These are phyloP conservation scores for Nemoura dubitans DNA, from an alignment of 2,888 invertebrate genomes.

Conservation along the genomic window DNA sequence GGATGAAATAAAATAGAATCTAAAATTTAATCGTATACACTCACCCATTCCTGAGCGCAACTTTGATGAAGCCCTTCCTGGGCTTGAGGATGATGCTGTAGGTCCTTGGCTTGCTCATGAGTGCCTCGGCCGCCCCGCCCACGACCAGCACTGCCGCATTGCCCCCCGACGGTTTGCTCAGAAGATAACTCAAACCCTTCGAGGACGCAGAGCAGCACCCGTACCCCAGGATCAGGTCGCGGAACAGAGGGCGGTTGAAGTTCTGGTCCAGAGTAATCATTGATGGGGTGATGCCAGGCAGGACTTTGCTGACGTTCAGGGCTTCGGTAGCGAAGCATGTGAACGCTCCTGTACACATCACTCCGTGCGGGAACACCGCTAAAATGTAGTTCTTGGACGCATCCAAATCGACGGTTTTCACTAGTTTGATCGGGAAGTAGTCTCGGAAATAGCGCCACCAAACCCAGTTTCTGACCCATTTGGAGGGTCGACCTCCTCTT, in stretches of 20 bases:
- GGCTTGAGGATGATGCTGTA: slow-evolving; percentile 78
- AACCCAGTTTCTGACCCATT: slow-evolving; percentile 71
- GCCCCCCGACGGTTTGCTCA: slow-evolving; percentile 65
- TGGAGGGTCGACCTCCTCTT: slow-evolving; percentile 64
- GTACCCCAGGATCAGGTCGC: slow-evolving; percentile 70
- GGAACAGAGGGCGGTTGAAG: slow-evolving; percentile 75
- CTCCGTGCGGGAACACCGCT: slow-evolving; percentile 91
- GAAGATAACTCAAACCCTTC: slow-evolving; percentile 71
- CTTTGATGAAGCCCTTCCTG: slow-evolving; percentile 79
- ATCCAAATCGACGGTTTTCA: slow-evolving; percentile 84
- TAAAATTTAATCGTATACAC: slow-evolving; percentile 51
- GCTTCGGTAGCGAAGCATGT: slow-evolving; percentile 80
- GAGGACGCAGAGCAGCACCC: slow-evolving; percentile 68
- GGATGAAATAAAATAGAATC: no score
- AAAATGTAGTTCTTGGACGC: slow-evolving; percentile 84
- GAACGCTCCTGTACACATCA: slow-evolving; percentile 82
- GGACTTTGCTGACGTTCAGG: slow-evolving; percentile 61
- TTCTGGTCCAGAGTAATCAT: slow-evolving; percentile 76
- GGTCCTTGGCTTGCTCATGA: slow-evolving; percentile 80
- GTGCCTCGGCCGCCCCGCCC: slow-evolving; percentile 89
- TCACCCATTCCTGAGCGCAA: slow-evolving; percentile 79
- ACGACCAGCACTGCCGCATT: slow-evolving; percentile 78
- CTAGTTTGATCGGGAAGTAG: slow-evolving; percentile 86
- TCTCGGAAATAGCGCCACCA: slow-evolving; percentile 67
- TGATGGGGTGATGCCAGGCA: slow-evolving; percentile 70